These are phyloP conservation scores for Nephrotoma guestfalica DNA, from an alignment of 2,888 invertebrate genomes.

Conservation along the genomic window DNA sequence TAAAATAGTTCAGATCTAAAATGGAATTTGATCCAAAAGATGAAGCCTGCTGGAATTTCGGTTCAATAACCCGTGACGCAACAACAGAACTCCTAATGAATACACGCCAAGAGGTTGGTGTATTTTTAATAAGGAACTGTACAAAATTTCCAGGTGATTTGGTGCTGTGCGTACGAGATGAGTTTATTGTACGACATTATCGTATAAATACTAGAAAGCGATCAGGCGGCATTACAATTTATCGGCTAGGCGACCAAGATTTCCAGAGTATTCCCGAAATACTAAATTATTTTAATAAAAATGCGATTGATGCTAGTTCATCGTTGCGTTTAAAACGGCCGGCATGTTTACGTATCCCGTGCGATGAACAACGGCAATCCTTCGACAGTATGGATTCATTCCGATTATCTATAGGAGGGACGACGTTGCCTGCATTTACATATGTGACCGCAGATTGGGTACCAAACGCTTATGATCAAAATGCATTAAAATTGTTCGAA, in stretches of 20 bases:
- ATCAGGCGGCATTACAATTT: neutral
- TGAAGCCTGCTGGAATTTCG: neutral
- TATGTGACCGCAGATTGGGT: neutral
- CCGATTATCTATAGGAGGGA: neutral
- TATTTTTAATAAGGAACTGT: neutral
- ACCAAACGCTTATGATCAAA: neutral
- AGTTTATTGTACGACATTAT: neutral
- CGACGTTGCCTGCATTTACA: neutral
- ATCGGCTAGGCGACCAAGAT: neutral
- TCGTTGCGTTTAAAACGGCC: neutral
- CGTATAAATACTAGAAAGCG: neutral
- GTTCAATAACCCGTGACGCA: neutral
- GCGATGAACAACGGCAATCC: neutral
- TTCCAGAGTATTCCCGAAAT: neutral
- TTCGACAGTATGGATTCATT: neutral
- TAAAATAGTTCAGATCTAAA: neutral
- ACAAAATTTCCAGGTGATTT: neutral
- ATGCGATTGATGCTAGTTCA: neutral
- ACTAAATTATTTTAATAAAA: neutral
- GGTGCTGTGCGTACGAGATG: neutral
- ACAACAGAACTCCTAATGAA: neutral
- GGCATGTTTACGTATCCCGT: neutral
- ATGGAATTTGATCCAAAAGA: neutral
- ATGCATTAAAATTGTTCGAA: neutral
- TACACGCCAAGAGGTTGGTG: neutral